Conservation (phyloP, 1,140 invertebrate species). For the Drosophila hydei region DNA sequence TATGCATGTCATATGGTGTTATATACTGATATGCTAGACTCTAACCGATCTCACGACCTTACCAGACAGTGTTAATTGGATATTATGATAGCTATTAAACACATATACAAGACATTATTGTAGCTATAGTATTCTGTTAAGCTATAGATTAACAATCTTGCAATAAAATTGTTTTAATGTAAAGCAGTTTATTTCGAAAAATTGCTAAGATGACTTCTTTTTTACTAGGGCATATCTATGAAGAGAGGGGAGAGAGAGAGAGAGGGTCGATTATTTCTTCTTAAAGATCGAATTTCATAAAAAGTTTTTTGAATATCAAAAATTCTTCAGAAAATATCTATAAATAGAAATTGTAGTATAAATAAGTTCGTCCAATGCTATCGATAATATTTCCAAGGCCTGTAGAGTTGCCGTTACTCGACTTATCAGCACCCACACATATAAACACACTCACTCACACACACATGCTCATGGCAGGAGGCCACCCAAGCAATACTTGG, state of each 20-base stretch:
- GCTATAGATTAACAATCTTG: neutral
- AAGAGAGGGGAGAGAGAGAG: no score
- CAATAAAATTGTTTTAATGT: neutral
- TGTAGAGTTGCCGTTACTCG: constrained; percentile 40
- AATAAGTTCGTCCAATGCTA: neutral
- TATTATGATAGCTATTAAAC: constrained; percentile 48
- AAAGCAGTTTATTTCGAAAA: no score
- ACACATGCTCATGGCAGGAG: constrained; percentile 38
- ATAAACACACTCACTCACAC: neutral
- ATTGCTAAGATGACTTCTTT: no score
- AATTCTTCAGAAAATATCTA: neutral
- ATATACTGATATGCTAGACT: constrained; percentile 21
- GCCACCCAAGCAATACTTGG: constrained; percentile 65
- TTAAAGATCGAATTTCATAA: no score
- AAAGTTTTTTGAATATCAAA: no score
- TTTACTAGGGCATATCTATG: no score
- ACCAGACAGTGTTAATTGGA: constrained; percentile 59
- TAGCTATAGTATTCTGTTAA: neutral
- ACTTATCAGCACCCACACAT: constrained; percentile 45
- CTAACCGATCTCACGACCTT: constrained; percentile 30
- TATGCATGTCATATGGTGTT: constrained; percentile 34
- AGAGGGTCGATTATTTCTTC: no score
- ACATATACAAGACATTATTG: neutral
- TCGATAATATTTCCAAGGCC: neutral
- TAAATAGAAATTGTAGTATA: neutral